A percentile compares a stretch with the other conserved stretches of the same genome.
phyloP scores from a whole-genome alignment of 2,888 invertebrate genomes.

The Tenthredo mesomela region DNA sequence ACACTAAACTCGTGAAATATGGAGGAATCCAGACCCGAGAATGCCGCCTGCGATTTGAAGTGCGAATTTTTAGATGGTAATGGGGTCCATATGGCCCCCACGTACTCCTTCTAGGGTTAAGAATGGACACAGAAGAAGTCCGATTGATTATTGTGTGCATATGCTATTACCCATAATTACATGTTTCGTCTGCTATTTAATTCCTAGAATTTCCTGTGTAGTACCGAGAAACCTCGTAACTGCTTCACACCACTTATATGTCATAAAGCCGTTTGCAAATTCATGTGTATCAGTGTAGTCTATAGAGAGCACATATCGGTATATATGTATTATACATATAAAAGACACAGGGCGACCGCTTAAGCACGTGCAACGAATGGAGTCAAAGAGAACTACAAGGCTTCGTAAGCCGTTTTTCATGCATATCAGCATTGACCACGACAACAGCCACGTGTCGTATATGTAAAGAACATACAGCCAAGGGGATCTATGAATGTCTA shows the following conservation, averaged over 20 bases:
- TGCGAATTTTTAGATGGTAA: too few species aligned
- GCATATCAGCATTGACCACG: conserved; percentile 50
- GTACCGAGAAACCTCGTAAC: background rate
- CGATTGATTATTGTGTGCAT: background rate
- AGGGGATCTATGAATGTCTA: background rate
- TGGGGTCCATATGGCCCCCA: too few species aligned
- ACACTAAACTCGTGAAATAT: too few species aligned
- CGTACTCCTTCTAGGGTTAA: too few species aligned
- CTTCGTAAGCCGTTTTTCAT: conserved; percentile 74
- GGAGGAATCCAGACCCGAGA: too few species aligned
- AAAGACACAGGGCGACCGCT: background rate
- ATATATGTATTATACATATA: background rate
- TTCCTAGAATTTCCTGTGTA: background rate
- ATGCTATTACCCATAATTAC: background rate
- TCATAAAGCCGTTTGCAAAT: background rate
- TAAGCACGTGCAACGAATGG: conserved; percentile 44
- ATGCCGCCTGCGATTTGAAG: too few species aligned
- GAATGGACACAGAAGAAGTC: background rate
- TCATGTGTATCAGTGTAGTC: background rate
- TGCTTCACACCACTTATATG: conserved; percentile 18
- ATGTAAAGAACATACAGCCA: background rate
- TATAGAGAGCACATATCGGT: background rate
- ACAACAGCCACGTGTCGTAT: conserved; percentile 62
- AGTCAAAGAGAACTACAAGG: conserved; percentile 56
- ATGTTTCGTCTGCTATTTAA: background rate